Conservation (phyloP, 2,113 vertebrate genomes). For the Oreochromis niloticus region DNA sequence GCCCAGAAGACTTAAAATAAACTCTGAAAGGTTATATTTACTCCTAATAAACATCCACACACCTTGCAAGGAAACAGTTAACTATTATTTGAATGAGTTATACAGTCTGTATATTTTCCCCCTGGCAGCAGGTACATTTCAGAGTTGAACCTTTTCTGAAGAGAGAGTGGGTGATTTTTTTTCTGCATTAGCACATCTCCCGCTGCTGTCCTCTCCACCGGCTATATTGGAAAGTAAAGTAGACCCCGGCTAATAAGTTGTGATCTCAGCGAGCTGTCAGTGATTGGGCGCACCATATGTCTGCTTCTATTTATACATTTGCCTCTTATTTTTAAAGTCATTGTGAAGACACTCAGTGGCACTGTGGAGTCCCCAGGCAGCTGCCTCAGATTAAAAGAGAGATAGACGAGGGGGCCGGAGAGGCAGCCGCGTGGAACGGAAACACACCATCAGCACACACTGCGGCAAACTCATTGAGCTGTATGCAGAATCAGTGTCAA, state of each 20-base stretch:
- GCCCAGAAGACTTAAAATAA: neutral
- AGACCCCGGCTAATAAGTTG: conserved; percentile 19
- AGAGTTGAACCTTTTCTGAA: neutral
- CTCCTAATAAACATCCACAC: neutral
- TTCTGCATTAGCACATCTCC: neutral
- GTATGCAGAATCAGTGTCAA: conserved; percentile 23
- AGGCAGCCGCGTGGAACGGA: conserved; percentile 6
- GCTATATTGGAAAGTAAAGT: neutral
- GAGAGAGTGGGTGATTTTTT: neutral
- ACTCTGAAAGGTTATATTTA: neutral
- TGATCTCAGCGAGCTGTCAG: conserved; percentile 25
- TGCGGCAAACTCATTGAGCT: conserved; percentile 36
- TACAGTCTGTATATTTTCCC: neutral
- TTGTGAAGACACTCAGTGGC: conserved; percentile 24
- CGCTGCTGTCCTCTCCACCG: neutral
- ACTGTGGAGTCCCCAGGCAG: conserved; percentile 17
- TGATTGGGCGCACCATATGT: conserved; percentile 30
- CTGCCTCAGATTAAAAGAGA: conserved; percentile 39
- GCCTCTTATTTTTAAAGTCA: conserved; percentile 48
- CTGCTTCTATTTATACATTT: conserved; percentile 49
- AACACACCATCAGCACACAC: neutral
- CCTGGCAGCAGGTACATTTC: neutral
- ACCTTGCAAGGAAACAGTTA: neutral
- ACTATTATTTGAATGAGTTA: neutral
- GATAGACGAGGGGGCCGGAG: conserved; percentile 31